Evolutionary conservation across 2,113 vertebrate species (phyloP), one percentile per base, ranked within the genome.

Genomic region (Hippocampus guttulatus): DNA sequence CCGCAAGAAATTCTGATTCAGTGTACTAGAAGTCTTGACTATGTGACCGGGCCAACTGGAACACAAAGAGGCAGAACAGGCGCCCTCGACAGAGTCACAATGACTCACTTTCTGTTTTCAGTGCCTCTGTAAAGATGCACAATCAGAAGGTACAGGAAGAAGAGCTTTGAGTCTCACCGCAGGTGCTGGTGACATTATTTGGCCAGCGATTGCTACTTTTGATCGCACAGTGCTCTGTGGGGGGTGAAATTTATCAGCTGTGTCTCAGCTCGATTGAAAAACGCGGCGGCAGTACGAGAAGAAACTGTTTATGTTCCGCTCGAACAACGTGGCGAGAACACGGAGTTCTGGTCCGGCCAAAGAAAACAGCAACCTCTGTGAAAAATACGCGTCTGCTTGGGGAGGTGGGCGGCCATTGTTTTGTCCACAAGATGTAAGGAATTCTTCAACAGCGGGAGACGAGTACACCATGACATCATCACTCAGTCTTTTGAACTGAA

Each of bases 371-470:
- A 8, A 38, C 47, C 21, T 72, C 65, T 67, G 58, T 73, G 45
- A 45, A 52, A 63, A 71, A 69, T 21, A 74, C 79, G 45, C 63
- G 23, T 9, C 8, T 23, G 70, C 54, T 16, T 67, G 51, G 25
- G 40, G 21, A 7, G 40, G 38, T 14, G 3, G 15, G 40, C 38
- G 38, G 38, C 71, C 80, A 79, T 88, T 90, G 83, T 87, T 87
- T 83, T 68, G 79, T 79, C 69, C 54, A 27, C 30, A 64, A 78
- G 80, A 88, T 84, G 75, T 76, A 74, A 86, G 66, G 84, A 73
- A 76, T 81, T 81, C 67, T 78, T 79, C 40, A 81, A 33, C 16
- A 54, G 51, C n/a, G 64, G 70, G 1, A 69, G 30, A 25, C 8
- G 6, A 51, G 18, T 82, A 80, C 79, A 78, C 77, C 78, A 38